A percentile compares a stretch with the other conserved stretches of the same genome.
Evolutionary conservation across 2,113 vertebrate genomes (phyloP).

Genomic region (Pteronura brasiliensis): DNA sequence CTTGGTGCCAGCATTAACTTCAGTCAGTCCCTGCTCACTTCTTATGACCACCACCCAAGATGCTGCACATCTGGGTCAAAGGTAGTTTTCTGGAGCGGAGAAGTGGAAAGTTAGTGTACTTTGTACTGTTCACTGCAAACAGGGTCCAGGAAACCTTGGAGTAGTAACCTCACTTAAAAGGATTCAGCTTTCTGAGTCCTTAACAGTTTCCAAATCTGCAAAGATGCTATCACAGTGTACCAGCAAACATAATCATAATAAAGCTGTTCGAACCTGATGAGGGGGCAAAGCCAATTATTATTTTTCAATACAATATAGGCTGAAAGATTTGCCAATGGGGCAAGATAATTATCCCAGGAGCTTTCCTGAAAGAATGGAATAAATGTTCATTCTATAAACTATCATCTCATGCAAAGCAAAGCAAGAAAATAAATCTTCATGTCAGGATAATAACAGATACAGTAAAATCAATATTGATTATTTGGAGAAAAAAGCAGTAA

Average conservation of each 20-base stretch:
- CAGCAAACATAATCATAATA: conserved; percentile 42
- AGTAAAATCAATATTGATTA: conserved; percentile 85
- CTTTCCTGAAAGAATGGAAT: conserved; percentile 53
- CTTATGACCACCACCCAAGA: background rate
- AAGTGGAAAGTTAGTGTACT: background rate
- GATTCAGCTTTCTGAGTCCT: background rate
- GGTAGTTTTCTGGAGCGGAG: background rate
- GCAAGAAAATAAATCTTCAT: conserved; percentile 74
- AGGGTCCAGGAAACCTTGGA: background rate
- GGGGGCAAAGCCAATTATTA: conserved; percentile 67
- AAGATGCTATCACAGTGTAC: background rate
- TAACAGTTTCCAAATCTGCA: background rate
- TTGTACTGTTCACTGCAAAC: background rate
- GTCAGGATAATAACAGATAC: conserved; percentile 68
- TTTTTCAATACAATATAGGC: conserved; percentile 68
- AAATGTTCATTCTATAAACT: conserved; percentile 54
- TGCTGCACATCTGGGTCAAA: background rate
- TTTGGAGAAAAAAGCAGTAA: conserved; percentile 73
- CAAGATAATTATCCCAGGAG: conserved; percentile 57
- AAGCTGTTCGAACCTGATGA: conserved; percentile 58
- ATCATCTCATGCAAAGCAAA: conserved; percentile 26
- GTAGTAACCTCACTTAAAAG: background rate
- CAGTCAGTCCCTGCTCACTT: background rate
- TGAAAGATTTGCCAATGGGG: conserved; percentile 7
- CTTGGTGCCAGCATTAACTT: background rate